Evolutionary conservation across 2,113 vertebrate genomes (phyloP), one percentile per base, ranked within the genome.

Genomic region (Pelodiscus sinensis): DNA sequence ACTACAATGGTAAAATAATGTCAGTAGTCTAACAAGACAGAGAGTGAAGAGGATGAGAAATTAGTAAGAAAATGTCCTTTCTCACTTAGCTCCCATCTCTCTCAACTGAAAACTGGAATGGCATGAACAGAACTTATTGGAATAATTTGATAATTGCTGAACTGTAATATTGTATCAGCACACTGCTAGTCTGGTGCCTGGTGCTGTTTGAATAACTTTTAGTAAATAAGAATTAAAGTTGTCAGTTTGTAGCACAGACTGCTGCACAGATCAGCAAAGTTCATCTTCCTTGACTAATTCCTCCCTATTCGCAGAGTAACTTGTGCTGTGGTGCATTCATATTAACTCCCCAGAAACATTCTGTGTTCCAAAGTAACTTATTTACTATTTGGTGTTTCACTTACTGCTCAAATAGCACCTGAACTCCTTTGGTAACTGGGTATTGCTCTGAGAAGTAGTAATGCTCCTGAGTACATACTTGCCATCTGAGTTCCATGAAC

Each of bases 181-280:
- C n/a, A 62, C 50, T 68, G 84, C 60, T 44, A 50, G 73, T 77
- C 68, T 19, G 50, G 81, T 58, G 79, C 24, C 27, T 89, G 73
- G n/a, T 79, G 85, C n/a, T 82, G 81, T 25, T n/a, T 0, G 52
- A 86, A 89, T 75, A 87, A 65, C 85, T 84, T 58, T 16, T 18
- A 86, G 57, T 77, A 93, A 93, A 85, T 77, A 58, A 85, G 50
- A 11, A 56, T 65, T 86, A 2, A 65, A 86, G 52, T 55, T 78
- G 35, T 44, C 35, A 82, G 77, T 4, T 50, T 25, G 29, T 79
- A 89, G 25, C 55, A 31, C 44, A 83, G 50, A 25, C 73, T 77
- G 44, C 80, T 73, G n/a, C 38, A 25, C 86, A 78, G 3, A 4
- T 6, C 5, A 55, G n/a, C 3, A 25, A 7, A 57, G 65, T 77